These are phyloP conservation scores for Thalassarche chlororhynchos DNA, from an alignment of 2,113 vertebrate species.

Conservation along the genomic window DNA sequence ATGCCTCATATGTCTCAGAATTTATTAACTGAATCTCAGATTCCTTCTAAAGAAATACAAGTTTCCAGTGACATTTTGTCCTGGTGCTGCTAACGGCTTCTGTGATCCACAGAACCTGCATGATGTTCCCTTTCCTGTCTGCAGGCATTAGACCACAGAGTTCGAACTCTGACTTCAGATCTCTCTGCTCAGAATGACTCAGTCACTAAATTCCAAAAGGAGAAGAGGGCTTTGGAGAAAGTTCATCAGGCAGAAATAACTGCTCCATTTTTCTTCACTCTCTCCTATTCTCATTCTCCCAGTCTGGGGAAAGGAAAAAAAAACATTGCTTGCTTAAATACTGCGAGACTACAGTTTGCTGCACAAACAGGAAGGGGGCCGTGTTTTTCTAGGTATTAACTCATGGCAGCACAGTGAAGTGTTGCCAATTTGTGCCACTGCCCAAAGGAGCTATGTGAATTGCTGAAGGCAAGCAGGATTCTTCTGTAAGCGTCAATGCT, in stretches of 20 bases:
- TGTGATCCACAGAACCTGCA: not conserved
- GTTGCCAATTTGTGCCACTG: not conserved
- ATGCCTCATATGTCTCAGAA: constrained; percentile 40
- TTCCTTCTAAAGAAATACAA: constrained; percentile 14
- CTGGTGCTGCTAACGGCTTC: not conserved
- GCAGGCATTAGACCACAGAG: constrained; percentile 57
- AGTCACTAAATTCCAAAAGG: constrained; percentile 59
- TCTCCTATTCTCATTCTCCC: not conserved
- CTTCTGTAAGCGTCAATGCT: not conserved
- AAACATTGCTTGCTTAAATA: not conserved
- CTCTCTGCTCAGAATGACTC: constrained; percentile 51
- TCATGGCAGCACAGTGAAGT: not conserved
- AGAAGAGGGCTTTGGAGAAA: constrained; percentile 54
- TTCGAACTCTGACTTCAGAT: constrained; percentile 27
- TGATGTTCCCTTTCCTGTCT: not conserved
- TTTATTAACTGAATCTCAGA: constrained; percentile 46
- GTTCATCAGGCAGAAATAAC: constrained; percentile 54
- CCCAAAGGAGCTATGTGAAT: not conserved
- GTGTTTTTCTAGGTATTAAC: not conserved
- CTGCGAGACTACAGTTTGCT: not conserved
- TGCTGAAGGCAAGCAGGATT: not conserved
- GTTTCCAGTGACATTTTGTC: constrained; percentile 37
- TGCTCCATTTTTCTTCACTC: not conserved
- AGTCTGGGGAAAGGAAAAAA: not conserved
- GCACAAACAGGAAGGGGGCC: not conserved